Evolutionary conservation across 2,888 invertebrate genomes (phyloP), one percentile per base, ranked within the genome.

Genomic region (Cerastoderma edule): DNA sequence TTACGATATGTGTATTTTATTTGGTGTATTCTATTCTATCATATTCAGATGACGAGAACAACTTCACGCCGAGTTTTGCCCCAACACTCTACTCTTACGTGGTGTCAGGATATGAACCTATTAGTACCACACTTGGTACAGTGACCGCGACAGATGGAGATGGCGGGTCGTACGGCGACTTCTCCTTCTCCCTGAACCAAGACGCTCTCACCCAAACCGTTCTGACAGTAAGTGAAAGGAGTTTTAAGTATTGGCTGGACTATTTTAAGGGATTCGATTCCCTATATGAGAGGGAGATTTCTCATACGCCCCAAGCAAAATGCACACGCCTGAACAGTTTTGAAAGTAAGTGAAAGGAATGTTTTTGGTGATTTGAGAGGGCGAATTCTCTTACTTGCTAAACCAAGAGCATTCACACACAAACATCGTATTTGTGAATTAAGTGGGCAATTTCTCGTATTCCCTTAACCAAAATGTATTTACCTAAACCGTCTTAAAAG

Each of bases 1-100:
- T n/a, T n/a, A n/a, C n/a, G n/a, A n/a, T n/a, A n/a, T n/a, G n/a
- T n/a, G n/a, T 10, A 13, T 16, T 39, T 39, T 10, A 39, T 10
- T 39, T 16, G 39, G 10, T 39, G 39, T 16, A 13, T 39, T 13
- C 6, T 54, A 10, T 27, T 27, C 6, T 54, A 27, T 54, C n/a
- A 28, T 24, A 50, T 67, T n/a, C 33, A 72, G 72, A 28, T 16
- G 72, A 72, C 48, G 46, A 27, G n/a, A 60, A 72, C 48, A 63
- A 72, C 22, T 63, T 33, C 39, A 57, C 28, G 30, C 72, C 72
- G 8, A 32, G 22, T 19, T 72, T 72, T 57, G 5, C 32, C 1
- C 24, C 24, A 22, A 22, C 44, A 16, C 30, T 19, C 24, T 66
- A 72, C 30, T 13, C 28, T 16, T 72, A 46, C 56, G 19, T 46